Evolutionary conservation across 2,888 invertebrate genomes (phyloP).

Genomic region (Ichneumon xanthorius): DNA sequence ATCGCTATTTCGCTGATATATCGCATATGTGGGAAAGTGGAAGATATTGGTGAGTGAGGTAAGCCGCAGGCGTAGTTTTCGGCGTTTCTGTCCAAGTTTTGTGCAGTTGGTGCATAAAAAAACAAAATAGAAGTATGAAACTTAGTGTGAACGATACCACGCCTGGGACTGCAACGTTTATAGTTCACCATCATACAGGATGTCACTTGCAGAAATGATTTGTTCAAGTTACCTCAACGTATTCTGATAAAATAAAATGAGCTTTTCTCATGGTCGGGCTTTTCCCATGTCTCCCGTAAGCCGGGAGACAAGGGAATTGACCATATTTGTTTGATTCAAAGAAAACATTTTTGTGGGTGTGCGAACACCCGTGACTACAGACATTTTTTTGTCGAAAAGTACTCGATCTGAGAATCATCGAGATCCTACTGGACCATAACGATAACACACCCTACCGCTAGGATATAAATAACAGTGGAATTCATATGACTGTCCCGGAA

Average conservation of each 20-base stretch:
- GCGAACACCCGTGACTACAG: neutral
- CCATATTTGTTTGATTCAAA: too few species aligned
- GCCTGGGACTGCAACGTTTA: too few species aligned
- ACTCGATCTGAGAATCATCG: neutral
- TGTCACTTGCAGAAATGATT: too few species aligned
- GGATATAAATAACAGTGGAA: neutral
- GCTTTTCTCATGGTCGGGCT: too few species aligned
- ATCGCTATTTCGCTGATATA: slow-evolving; percentile 16
- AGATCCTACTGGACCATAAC: neutral
- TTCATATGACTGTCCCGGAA: neutral
- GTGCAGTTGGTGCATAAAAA: too few species aligned
- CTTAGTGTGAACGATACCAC: too few species aligned
- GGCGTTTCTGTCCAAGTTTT: neutral
- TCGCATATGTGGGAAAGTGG: neutral
- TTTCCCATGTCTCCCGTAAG: too few species aligned
- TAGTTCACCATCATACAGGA: too few species aligned
- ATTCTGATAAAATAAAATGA: too few species aligned
- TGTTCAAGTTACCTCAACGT: too few species aligned
- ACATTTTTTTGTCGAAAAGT: neutral
- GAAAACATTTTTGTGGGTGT: neutral
- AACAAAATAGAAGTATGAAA: too few species aligned
- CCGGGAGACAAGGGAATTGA: too few species aligned
- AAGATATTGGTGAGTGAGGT: neutral
- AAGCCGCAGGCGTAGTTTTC: neutral
- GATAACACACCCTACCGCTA: neutral